phyloP scores from a whole-genome alignment of 2,797 vertebrate genomes.

The Urophycis tenuis region DNA sequence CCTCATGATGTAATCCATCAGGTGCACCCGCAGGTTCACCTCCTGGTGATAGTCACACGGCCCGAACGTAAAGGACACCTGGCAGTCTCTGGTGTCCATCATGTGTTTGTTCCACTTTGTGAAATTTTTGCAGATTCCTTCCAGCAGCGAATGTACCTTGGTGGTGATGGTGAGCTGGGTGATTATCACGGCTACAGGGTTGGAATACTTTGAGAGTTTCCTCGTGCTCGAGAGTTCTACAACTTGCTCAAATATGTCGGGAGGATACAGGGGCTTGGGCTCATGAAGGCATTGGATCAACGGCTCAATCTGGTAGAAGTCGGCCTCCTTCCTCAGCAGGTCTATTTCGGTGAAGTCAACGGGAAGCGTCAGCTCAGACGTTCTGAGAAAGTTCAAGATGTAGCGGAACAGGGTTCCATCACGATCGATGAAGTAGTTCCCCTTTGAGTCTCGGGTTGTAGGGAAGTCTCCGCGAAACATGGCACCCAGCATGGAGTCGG shows the following conservation, averaged over 20 bases:
- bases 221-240: conserved; percentile 96
- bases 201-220: conserved; percentile 98
- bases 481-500: conserved; percentile 97
- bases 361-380: conserved; percentile 93
- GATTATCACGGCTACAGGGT: conserved; percentile 96
- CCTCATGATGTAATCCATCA: conserved; percentile 98
- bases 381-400: conserved; percentile 94
- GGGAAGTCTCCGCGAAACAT: conserved; percentile 98
- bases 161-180: conserved; percentile 96
- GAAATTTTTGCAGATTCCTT: conserved; percentile 95
- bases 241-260: conserved; percentile 95
- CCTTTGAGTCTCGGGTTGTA: conserved; percentile 88
- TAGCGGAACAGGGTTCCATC: conserved; percentile 97
- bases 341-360: conserved; percentile 95
- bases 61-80: conserved; percentile 98
- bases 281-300: conserved; percentile 94
- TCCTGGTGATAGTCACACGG: conserved; percentile 99
- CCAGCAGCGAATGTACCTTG: conserved; percentile 88
- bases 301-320: conserved; percentile 98
- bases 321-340: conserved; percentile 92
- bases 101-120: conserved; percentile 99
- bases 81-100: conserved; percentile 99
- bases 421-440: conserved; percentile 97
- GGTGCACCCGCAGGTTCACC: conserved; percentile 89
- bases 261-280: conserved; percentile 90